A percentile compares a stretch with the other conserved stretches of the same genome.
Evolutionary conservation across 2,113 vertebrate genomes (phyloP).

Genomic region (Odobenus rosmarus): DNA sequence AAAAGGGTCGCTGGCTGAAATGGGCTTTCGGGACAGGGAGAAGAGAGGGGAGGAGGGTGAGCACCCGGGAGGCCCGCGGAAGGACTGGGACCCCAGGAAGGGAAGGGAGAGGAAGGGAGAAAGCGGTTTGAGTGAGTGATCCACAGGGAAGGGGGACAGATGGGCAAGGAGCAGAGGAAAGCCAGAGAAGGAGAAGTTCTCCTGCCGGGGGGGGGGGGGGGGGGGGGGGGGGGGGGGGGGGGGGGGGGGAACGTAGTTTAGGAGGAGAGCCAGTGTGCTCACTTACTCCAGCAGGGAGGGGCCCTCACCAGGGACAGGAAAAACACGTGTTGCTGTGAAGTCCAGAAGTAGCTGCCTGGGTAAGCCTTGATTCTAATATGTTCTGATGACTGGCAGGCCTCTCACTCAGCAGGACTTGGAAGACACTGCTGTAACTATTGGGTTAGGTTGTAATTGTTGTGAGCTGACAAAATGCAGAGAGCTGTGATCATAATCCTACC

Average conservation of each 20-base stretch:
- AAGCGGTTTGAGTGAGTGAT: neutral
- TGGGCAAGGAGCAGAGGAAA: neutral
- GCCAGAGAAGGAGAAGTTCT: neutral
- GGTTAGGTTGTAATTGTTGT: neutral
- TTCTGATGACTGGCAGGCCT: neutral
- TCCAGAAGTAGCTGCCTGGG: neutral
- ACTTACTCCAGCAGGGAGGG: neutral
- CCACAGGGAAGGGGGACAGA: no score
- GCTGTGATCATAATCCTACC: neutral
- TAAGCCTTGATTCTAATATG: neutral
- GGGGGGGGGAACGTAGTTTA: neutral
- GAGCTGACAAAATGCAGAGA: neutral
- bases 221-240: fast-evolving
- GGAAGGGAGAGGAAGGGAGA: neutral
- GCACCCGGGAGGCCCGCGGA: neutral
- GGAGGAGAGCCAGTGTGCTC: neutral
- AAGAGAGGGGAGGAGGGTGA: neutral
- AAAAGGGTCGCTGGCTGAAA: neutral
- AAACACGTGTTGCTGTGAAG: fast-evolving
- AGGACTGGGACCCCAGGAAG: neutral
- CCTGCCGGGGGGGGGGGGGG: neutral
- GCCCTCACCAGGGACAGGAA: neutral
- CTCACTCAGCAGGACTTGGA: neutral
- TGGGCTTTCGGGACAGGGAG: neutral
- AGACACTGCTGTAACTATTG: neutral